These are phyloP conservation scores for Melanerpes formicivorus DNA, from an alignment of 2,113 vertebrate species.

Conservation along the genomic window DNA sequence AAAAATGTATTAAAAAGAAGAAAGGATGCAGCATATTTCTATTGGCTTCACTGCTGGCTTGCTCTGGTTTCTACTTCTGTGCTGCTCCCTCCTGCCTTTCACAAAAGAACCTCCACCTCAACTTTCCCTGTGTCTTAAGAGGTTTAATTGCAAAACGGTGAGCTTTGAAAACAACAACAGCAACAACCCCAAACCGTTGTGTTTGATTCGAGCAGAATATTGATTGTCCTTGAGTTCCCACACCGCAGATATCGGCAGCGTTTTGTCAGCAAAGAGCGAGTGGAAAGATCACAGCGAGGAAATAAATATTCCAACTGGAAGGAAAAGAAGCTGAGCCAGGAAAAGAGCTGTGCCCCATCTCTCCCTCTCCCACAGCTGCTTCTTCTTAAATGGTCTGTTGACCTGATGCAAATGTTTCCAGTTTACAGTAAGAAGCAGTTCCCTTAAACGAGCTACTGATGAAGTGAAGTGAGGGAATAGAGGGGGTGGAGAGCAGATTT, in stretches of 20 bases:
- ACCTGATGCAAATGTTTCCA: conserved; percentile 24
- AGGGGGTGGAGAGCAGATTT: conserved; percentile 61
- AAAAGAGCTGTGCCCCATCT: neutral
- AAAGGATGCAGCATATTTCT: conserved; percentile 3
- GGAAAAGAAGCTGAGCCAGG: conserved; percentile 5
- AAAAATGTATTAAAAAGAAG: conserved; percentile 67
- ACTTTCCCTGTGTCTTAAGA: neutral
- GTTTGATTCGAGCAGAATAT: conserved; percentile 61
- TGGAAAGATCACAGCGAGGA: conserved; percentile 47
- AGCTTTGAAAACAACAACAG: conserved; percentile 47
- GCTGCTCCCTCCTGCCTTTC: neutral
- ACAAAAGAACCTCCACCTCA: conserved; percentile 10
- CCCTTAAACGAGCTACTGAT: conserved; percentile 40
- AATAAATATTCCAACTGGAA: conserved; percentile 61
- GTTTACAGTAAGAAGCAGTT: conserved; percentile 48
- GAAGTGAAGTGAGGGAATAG: conserved; percentile 23
- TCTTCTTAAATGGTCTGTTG: conserved; percentile 54
- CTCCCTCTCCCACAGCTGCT: conserved; percentile 34
- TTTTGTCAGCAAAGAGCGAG: conserved; percentile 49
- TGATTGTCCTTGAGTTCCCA: conserved; percentile 48
- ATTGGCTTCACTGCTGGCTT: neutral
- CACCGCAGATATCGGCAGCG: conserved; percentile 40
- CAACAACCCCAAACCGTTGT: conserved; percentile 5
- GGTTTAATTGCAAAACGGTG: conserved; percentile 52
- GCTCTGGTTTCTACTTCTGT: conserved; percentile 40